Conservation (phyloP, 2,888 invertebrate species). For the Epinotia ramella region DNA sequence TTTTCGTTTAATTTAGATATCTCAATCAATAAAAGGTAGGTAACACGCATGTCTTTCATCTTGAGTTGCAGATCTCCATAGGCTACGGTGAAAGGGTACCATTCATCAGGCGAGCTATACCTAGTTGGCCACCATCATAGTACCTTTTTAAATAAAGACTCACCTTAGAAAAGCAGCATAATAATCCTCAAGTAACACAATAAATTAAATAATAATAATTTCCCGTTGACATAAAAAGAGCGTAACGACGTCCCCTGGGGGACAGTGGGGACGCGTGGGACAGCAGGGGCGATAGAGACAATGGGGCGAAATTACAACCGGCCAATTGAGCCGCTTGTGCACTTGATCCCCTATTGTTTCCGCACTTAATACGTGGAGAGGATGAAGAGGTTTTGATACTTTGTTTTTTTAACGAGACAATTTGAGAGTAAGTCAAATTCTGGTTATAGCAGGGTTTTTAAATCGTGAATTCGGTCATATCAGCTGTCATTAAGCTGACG, state of each 20-base stretch:
- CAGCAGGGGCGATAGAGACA: conserved; percentile 71
- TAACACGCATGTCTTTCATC: too few relatives aligned
- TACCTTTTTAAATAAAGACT: neutral
- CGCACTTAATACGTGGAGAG: conserved; percentile 64
- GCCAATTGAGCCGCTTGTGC: conserved; percentile 82
- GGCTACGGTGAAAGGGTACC: too few relatives aligned
- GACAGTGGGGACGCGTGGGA: conserved; percentile 49
- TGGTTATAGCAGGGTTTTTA: too few relatives aligned
- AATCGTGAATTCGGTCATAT: too few relatives aligned
- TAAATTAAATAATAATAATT: conserved; percentile 65
- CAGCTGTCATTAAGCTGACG: too few relatives aligned
- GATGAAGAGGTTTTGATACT: conserved; percentile 61
- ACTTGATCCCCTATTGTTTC: conserved; percentile 83
- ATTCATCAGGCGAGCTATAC: too few relatives aligned
- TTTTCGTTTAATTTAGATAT: too few relatives aligned
- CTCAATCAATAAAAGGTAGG: too few relatives aligned
- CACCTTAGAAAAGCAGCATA: neutral
- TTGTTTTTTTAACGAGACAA: neutral
- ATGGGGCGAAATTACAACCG: conserved; percentile 82
- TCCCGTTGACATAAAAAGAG: conserved; percentile 68
- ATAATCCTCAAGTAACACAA: conserved; percentile 48
- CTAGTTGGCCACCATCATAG: too few relatives aligned
- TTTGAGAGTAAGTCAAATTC: too few relatives aligned
- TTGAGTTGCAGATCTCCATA: too few relatives aligned
- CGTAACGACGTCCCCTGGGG: conserved; percentile 71